A percentile compares a stretch with the other conserved stretches of the same genome.
phyloP scores from a whole-genome alignment of 2,888 invertebrate genomes.

The Phoronis australis region DNA sequence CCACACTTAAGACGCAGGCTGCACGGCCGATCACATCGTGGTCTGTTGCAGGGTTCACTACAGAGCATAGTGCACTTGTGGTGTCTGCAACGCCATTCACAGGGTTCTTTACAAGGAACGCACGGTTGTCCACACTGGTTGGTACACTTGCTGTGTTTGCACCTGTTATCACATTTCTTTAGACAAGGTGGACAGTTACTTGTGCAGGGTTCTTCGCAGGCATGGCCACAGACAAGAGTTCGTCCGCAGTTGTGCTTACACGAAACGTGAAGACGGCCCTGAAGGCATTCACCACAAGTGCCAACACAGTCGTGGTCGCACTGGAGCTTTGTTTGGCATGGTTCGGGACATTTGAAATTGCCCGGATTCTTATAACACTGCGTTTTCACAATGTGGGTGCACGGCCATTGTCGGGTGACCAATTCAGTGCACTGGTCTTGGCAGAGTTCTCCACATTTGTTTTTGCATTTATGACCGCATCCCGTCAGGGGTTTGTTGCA shows the following conservation, averaged over 20 bases:
- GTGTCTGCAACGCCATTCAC: conserved; percentile 44
- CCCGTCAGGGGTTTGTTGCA: conserved; percentile 54
- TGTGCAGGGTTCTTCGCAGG: conserved; percentile 47
- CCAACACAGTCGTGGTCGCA: conserved; percentile 34
- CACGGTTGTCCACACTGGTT: conserved; percentile 38
- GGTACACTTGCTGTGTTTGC: conserved; percentile 38
- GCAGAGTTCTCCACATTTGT: conserved; percentile 53
- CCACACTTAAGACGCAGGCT: conserved; percentile 54
- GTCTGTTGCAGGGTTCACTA: conserved; percentile 41
- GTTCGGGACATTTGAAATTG: conserved; percentile 13
- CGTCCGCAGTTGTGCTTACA: conserved; percentile 60
- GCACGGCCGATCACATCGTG: conserved; percentile 42
- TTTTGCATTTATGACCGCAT: conserved; percentile 57
- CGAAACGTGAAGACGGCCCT: conserved; percentile 61
- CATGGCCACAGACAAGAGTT: conserved; percentile 54
- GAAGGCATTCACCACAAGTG: conserved; percentile 56
- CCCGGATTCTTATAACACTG: not conserved
- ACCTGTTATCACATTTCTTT: conserved; percentile 44
- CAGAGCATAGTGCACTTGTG: conserved; percentile 31
- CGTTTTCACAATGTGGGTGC: not conserved
- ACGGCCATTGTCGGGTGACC: not conserved
- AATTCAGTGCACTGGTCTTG: conserved; percentile 29
- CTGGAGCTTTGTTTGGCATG: conserved; percentile 16
- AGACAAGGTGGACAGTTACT: conserved; percentile 49
- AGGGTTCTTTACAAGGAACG: conserved; percentile 43